Evolutionary conservation across 2,113 vertebrate species (phyloP).

Genomic region (Chiloscyllium plagiosum): DNA sequence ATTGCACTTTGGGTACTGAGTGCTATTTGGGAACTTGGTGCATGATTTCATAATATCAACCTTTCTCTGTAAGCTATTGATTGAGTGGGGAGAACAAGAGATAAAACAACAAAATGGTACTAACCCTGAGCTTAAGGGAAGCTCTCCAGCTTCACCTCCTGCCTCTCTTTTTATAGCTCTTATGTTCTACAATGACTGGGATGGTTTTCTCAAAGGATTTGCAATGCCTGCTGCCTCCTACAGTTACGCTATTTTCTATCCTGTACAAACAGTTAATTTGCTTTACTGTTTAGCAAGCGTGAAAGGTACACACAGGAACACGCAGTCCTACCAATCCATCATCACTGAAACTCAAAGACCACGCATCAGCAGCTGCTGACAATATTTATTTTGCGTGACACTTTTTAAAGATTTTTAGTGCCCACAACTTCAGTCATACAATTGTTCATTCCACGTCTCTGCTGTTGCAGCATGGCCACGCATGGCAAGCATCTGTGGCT

Average conservation of each 20-base stretch:
- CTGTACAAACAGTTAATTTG: not conserved
- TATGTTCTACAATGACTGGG: not conserved
- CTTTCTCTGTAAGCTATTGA: slow-evolving; percentile 6
- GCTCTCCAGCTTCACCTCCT: not conserved
- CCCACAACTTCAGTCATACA: not conserved
- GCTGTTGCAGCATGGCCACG: not conserved
- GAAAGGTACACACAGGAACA: not conserved
- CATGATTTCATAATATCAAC: not conserved
- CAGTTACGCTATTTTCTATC: not conserved
- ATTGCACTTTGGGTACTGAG: not conserved
- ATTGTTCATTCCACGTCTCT: not conserved
- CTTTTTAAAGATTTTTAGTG: not conserved
- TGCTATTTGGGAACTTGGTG: not conserved
- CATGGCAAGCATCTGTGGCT: not conserved
- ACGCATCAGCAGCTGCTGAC: not conserved
- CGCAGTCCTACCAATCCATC: not conserved
- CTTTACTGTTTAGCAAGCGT: not conserved
- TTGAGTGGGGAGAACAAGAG: not conserved
- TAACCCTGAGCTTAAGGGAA: not conserved
- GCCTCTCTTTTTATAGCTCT: not conserved
- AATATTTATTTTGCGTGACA: not conserved
- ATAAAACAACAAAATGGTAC: not conserved
- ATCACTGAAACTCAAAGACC: not conserved
- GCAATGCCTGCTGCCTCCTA: not conserved
- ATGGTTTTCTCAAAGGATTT: not conserved